A percentile compares a stretch with the other conserved stretches of the same genome.
Conservation (phyloP, 1,140 invertebrate genomes). For the Apis laboriosa region DNA sequence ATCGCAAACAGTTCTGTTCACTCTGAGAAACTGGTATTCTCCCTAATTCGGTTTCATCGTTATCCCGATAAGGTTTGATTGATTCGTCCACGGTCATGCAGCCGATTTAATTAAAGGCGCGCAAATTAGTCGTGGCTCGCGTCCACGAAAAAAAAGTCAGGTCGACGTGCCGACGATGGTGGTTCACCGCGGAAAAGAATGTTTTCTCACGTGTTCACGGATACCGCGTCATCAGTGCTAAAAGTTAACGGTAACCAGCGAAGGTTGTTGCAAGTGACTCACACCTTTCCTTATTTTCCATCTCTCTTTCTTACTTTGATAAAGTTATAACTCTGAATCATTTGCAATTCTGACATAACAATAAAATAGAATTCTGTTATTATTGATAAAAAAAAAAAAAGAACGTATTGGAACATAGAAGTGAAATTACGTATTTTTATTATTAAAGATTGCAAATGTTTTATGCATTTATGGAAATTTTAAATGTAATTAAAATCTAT, state of each 20-base stretch:
- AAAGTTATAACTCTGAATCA: background rate
- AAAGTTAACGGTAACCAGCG: constrained; percentile 63
- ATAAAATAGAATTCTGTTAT: no score
- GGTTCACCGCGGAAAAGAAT: constrained; percentile 29
- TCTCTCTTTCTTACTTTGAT: background rate
- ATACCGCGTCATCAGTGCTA: constrained; percentile 55
- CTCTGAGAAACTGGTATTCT: background rate
- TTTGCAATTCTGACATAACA: background rate
- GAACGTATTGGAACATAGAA: no score
- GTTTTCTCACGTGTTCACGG: constrained; percentile 62
- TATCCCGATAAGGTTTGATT: background rate
- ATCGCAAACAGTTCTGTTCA: background rate
- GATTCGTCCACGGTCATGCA: background rate
- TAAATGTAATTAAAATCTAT: background rate
- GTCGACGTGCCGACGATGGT: background rate
- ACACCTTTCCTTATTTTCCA: constrained; percentile 7
- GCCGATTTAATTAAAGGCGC: constrained; percentile 22
- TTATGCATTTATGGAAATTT: background rate
- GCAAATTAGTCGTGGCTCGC: constrained; percentile 12
- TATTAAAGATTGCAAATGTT: background rate
- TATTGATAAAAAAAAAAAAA: background rate
- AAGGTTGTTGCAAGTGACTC: constrained; percentile 50
- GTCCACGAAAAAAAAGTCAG: background rate
- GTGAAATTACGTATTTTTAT: no score
- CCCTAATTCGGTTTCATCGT: background rate